phyloP scores from a whole-genome alignment of 1,140 invertebrate species.

The Anoplophora glabripennis region DNA sequence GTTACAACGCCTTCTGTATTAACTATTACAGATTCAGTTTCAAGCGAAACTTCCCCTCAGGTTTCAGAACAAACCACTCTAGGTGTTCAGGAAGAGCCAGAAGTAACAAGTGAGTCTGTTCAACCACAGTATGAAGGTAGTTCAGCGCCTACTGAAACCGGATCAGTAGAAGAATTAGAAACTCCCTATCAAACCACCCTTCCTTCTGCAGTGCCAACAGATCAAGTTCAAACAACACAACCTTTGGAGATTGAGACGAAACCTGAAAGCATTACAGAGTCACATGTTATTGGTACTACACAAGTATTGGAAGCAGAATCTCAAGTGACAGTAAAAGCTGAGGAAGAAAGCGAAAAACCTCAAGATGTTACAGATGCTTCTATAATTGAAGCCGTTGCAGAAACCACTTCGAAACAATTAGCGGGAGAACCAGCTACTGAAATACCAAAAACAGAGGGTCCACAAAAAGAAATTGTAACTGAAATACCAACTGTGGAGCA shows the following conservation, averaged over 20 bases:
- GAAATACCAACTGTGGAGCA: conserved; percentile 23
- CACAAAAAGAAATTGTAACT: conserved; percentile 23
- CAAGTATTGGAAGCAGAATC: neutral
- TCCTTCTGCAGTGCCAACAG: no score
- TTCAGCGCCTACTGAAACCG: no score
- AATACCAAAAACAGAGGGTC: conserved; percentile 17
- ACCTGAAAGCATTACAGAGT: neutral
- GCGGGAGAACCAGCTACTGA: conserved; percentile 19
- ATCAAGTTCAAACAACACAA: conserved; percentile 1
- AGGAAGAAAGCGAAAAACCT: conserved; percentile 16
- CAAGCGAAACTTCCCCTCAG: no score
- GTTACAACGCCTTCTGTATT: no score
- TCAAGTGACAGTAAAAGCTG: neutral
- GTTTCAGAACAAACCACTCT: no score
- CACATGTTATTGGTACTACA: conserved; percentile 4
- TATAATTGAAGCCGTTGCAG: conserved; percentile 18
- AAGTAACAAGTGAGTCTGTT: no score
- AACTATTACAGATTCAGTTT: no score
- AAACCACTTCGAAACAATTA: conserved; percentile 23
- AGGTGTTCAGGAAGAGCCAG: no score
- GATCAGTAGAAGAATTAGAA: no score
- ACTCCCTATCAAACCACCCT: no score
- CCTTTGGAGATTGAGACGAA: neutral
- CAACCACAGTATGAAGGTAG: no score
- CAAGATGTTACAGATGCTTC: neutral